These are phyloP conservation scores for Coelopa pilipes DNA, from an alignment of 2,888 invertebrate species.

Conservation along the genomic window DNA sequence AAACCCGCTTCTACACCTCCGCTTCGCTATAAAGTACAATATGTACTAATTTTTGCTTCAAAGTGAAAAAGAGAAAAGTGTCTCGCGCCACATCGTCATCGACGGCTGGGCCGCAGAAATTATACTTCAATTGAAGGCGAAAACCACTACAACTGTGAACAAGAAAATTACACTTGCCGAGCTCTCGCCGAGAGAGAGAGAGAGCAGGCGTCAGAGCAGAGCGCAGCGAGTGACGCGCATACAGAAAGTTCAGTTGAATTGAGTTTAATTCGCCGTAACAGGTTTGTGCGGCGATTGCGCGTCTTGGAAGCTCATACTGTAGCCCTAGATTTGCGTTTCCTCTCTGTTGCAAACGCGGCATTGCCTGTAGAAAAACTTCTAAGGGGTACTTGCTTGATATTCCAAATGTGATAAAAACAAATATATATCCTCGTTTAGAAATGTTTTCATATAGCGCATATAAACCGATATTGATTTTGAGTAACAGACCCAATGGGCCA, in stretches of 20 bases:
- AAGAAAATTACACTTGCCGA: constrained; percentile 14
- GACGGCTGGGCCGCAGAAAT: not conserved
- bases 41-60: constrained; percentile 53
- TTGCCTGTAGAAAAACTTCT: too few species aligned
- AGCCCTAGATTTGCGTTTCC: too few species aligned
- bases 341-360: not conserved
- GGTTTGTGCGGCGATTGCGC: constrained; percentile 33
- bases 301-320: constrained; percentile 31
- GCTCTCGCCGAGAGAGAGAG: constrained; percentile 9
- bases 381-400: too few species aligned
- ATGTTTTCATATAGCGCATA: not conserved
- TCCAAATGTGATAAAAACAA: too few species aligned
- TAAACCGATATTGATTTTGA: too few species aligned
- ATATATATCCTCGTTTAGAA: too few species aligned
- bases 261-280: constrained; percentile 39
- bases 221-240: constrained; percentile 1
- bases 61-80: constrained; percentile 47
- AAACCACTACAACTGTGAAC: constrained; percentile 2
- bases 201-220: not conserved
- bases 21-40: constrained; percentile 59
- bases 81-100: constrained; percentile 28
- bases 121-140: constrained; percentile 21
- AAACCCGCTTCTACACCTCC: constrained; percentile 52
- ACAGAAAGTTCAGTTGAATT: constrained; percentile 22
- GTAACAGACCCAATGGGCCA: constrained; percentile 36